Evolutionary conservation across 2,113 vertebrate genomes (phyloP).

Genomic region (Callocephalon fimbriatum): DNA sequence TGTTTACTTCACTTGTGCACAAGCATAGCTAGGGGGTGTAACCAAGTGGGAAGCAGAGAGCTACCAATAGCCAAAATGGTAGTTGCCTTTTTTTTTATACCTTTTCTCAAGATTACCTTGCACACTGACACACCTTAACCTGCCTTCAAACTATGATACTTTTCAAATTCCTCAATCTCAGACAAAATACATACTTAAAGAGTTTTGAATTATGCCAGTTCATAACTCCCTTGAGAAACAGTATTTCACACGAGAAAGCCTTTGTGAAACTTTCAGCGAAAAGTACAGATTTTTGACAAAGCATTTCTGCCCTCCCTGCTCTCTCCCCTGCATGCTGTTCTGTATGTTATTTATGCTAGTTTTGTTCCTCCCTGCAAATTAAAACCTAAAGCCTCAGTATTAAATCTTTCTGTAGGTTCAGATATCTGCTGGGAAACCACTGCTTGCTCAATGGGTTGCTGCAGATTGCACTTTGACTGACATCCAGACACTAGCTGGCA

Average conservation of each 20-base stretch:
- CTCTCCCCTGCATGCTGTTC: background rate
- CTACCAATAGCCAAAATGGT: background rate
- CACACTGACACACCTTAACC: background rate
- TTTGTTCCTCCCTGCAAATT: background rate
- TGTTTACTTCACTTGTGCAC: background rate
- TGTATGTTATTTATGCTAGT: background rate
- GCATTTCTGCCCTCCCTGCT: accelerated
- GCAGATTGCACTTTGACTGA: background rate
- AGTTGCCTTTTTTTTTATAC: background rate
- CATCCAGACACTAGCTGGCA: background rate
- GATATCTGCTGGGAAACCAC: background rate
- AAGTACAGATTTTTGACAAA: background rate
- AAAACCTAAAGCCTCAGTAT: background rate
- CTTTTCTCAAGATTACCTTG: background rate
- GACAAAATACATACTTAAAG: background rate
- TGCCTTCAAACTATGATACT: background rate
- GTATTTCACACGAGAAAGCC: background rate
- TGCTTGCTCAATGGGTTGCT: background rate
- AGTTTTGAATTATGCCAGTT: background rate
- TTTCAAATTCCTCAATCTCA: background rate
- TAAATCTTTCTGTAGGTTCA: background rate
- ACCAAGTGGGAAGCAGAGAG: background rate
- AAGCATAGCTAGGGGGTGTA: background rate
- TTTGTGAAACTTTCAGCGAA: background rate
- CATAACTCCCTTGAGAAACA: background rate